phyloP scores from a whole-genome alignment of 2,113 vertebrate species.

The Panurus biarmicus region DNA sequence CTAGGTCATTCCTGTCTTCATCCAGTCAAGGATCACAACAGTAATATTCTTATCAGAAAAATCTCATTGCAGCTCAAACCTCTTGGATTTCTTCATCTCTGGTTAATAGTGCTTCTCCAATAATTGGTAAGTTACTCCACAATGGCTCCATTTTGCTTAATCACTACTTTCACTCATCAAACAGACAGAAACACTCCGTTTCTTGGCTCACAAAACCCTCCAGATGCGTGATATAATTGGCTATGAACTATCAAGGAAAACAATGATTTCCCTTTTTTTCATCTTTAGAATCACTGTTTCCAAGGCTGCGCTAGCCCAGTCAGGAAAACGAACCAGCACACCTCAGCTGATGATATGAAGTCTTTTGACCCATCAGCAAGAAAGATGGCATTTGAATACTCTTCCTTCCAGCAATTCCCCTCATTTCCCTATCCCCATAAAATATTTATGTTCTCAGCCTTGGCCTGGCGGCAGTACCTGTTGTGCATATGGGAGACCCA shows the following conservation, averaged over 20 bases:
- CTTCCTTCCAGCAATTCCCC: neutral
- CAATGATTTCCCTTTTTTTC: neutral
- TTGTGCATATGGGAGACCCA: neutral
- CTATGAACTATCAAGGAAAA: neutral
- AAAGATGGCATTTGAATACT: conserved; percentile 24
- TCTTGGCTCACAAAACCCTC: neutral
- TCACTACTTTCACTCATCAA: neutral
- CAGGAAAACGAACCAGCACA: neutral
- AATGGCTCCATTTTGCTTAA: neutral
- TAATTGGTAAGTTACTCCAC: neutral
- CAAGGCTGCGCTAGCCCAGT: neutral
- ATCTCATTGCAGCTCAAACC: neutral
- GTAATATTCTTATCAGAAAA: neutral
- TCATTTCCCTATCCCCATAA: neutral
- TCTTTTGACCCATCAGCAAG: neutral
- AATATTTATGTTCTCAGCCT: conserved; percentile 45
- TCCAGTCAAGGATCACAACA: neutral
- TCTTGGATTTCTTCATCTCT: neutral
- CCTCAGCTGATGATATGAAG: neutral
- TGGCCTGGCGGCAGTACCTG: neutral
- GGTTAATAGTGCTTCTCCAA: neutral
- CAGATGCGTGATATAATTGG: neutral
- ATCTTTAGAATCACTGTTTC: neutral
- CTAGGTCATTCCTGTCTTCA: neutral
- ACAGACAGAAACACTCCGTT: neutral